phyloP scores from a whole-genome alignment of 2,113 vertebrate species.

The Rhinoderma darwinii region DNA sequence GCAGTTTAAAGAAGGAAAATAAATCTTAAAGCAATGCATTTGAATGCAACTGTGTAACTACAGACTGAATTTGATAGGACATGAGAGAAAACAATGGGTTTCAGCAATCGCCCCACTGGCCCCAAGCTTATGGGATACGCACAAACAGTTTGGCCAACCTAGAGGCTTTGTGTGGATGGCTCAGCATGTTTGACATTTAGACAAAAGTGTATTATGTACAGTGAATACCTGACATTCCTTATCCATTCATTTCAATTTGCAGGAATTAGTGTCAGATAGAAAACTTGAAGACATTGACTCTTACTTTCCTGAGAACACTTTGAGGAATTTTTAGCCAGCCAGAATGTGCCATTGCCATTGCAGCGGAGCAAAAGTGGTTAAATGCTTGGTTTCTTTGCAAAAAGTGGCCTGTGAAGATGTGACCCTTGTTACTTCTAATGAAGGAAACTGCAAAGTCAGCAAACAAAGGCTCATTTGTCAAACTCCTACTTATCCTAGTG shows the following conservation, averaged over 20 bases:
- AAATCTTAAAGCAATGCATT: constrained; percentile 33
- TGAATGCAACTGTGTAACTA: constrained; percentile 22
- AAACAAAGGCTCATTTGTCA: constrained; percentile 39
- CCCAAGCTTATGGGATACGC: constrained; percentile 48
- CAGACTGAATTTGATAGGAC: constrained; percentile 23
- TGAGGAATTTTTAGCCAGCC: background rate
- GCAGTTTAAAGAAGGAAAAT: constrained; percentile 34
- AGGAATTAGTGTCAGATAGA: constrained; percentile 50
- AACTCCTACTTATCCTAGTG: constrained; percentile 2
- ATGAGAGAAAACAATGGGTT: constrained; percentile 36
- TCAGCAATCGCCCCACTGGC: constrained; percentile 44
- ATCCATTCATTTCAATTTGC: constrained; percentile 52
- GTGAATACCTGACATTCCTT: constrained; percentile 57
- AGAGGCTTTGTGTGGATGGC: constrained; percentile 52
- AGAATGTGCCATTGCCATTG: background rate
- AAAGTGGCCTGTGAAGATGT: constrained; percentile 18
- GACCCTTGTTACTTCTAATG: constrained; percentile 37
- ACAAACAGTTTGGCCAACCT: constrained; percentile 34
- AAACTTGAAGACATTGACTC: constrained; percentile 49
- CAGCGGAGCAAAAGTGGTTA: constrained; percentile 6
- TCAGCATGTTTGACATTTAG: constrained; percentile 58
- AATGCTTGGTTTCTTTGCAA: constrained; percentile 2
- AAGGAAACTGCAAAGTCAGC: constrained; percentile 35
- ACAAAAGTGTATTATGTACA: constrained; percentile 57
- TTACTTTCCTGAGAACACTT: constrained; percentile 12